These are phyloP conservation scores for Manis crassicaudata DNA, from an alignment of 2,797 vertebrate genomes.

Conservation along the genomic window DNA sequence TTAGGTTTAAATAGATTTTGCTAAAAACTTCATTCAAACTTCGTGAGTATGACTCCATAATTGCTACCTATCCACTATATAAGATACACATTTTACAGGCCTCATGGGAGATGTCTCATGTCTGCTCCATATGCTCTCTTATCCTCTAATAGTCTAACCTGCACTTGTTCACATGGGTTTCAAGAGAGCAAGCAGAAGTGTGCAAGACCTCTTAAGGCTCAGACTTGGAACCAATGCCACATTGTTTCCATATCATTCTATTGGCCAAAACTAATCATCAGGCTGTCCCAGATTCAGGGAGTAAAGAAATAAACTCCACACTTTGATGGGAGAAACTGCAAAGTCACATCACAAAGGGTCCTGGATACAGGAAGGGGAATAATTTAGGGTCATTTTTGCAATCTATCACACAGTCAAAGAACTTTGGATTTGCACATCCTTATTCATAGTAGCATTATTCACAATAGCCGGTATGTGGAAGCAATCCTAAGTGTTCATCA, in stretches of 20 bases:
- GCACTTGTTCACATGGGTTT: constrained; percentile 5
- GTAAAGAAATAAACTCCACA: neutral
- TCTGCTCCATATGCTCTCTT: constrained; percentile 24
- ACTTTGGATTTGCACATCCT: constrained; percentile 21
- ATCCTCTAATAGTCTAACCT: constrained; percentile 23
- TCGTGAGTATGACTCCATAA: constrained; percentile 53
- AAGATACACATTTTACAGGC: constrained; percentile 9
- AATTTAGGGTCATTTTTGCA: constrained; percentile 23
- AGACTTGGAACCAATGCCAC: constrained; percentile 24
- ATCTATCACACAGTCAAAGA: constrained; percentile 21
- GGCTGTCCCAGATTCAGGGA: neutral
- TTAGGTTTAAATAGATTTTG: constrained; percentile 61
- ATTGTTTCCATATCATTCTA: constrained; percentile 13
- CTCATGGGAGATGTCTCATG: constrained; percentile 18
- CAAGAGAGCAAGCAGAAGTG: constrained; percentile 33
- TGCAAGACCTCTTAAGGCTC: neutral
- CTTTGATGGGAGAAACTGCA: constrained; percentile 12
- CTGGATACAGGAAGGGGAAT: neutral
- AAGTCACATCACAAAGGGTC: constrained; percentile 29
- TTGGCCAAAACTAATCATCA: constrained; percentile 14
- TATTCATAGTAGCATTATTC: constrained; percentile 36
- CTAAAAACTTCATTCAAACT: constrained; percentile 64
- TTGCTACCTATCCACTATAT: constrained; percentile 59
- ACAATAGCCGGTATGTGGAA: constrained; percentile 17
- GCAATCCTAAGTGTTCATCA: neutral